Evolutionary conservation across 2,888 invertebrate species (phyloP).

Genomic region (Keiferia lycopersicella): DNA sequence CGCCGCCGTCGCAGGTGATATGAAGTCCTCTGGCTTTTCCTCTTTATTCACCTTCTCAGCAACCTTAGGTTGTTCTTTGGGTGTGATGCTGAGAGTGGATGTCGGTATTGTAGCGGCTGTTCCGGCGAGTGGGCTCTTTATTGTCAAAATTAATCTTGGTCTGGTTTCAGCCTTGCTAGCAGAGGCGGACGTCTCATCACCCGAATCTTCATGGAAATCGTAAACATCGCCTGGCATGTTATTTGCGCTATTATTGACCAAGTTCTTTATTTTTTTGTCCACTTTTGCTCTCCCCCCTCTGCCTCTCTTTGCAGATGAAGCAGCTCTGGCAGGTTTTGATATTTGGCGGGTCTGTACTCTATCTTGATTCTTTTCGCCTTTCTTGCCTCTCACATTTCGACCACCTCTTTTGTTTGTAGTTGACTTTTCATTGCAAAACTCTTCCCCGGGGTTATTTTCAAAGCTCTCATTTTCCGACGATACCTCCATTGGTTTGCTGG

Average conservation of each 20-base stretch:
- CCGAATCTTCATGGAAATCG: conserved; percentile 95
- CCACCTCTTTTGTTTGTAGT: conserved; percentile 64
- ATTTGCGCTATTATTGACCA: conserved; percentile 76
- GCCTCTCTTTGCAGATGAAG: conserved; percentile 65
- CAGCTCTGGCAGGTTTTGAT: conserved; percentile 63
- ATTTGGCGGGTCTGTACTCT: conserved; percentile 75
- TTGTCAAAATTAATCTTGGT: conserved; percentile 90
- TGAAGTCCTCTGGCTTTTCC: conserved; percentile 82
- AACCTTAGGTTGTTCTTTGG: conserved; percentile 57
- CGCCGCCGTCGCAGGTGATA: conserved; percentile 78
- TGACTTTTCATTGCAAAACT: conserved; percentile 43
- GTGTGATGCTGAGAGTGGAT: conserved; percentile 65
- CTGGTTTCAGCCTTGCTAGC: conserved; percentile 78
- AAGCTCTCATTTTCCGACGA: conserved; percentile 37
- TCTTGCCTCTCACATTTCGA: conserved; percentile 68
- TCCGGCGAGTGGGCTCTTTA: conserved; percentile 85
- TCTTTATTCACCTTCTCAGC: conserved; percentile 63
- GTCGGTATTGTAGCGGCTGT: conserved; percentile 64
- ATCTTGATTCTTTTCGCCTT: conserved; percentile 60
- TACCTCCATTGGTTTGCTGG: conserved; percentile 35
- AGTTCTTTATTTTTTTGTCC: conserved; percentile 76
- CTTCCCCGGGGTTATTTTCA: conserved; percentile 41
- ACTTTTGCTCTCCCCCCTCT: conserved; percentile 76
- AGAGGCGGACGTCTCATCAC: conserved; percentile 84
- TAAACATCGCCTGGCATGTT: conserved; percentile 89